These are phyloP conservation scores for Lepidurus arcticus DNA, from an alignment of 1,140 invertebrate genomes.

Conservation along the genomic window DNA sequence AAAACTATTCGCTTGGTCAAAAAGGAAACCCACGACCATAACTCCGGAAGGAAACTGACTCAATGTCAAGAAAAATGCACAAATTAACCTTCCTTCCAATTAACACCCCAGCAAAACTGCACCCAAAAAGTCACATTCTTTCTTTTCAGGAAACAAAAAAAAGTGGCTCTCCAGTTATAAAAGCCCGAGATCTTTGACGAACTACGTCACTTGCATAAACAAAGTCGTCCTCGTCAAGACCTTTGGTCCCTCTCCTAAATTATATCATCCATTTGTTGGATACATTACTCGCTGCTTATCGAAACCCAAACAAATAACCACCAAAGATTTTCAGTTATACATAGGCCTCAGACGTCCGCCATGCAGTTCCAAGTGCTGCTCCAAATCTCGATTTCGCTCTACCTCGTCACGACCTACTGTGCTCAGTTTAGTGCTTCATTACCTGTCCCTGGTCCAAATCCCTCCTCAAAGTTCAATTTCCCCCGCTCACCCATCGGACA, in stretches of 20 bases:
- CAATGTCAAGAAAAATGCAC: neutral
- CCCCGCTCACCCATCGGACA: neutral
- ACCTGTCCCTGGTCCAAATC: neutral
- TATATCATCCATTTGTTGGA: neutral
- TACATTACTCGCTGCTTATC: neutral
- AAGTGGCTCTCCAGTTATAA: neutral
- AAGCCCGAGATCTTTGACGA: neutral
- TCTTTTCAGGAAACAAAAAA: neutral
- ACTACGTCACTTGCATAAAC: constrained; percentile 18
- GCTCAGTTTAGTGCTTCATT: neutral
- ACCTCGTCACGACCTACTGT: neutral
- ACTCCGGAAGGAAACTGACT: constrained; percentile 1
- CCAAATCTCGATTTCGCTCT: neutral
- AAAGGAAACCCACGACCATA: neutral
- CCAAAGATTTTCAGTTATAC: neutral
- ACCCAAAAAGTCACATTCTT: neutral
- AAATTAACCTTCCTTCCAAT: neutral
- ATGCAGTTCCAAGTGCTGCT: neutral
- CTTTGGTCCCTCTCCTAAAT: neutral
- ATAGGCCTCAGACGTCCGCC: neutral
- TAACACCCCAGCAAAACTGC: neutral
- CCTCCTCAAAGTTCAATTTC: neutral
- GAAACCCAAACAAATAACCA: neutral
- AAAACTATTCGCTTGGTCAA: neutral
- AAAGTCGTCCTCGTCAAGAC: neutral